Evolutionary conservation across 2,888 invertebrate genomes (phyloP).

Genomic region (Rosalia funebris): DNA sequence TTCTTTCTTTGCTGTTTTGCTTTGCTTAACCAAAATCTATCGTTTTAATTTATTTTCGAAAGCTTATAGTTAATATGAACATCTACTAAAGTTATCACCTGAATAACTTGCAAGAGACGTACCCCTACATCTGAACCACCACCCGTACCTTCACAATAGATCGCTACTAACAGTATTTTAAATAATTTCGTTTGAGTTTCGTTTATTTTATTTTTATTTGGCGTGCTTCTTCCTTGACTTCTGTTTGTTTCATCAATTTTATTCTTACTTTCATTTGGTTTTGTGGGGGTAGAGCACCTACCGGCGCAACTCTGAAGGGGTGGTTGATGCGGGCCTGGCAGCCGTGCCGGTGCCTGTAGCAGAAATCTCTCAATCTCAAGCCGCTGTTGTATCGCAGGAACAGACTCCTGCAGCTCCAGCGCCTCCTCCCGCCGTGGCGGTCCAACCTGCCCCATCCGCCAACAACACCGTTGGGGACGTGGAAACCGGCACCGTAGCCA

Average conservation of each 20-base stretch:
- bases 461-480: conserved; percentile 73
- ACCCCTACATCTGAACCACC: background rate
- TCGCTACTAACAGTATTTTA: background rate
- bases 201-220: background rate
- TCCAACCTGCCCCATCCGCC: conserved; percentile 58
- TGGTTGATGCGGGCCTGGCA: conserved; percentile 63
- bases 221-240: conserved; percentile 25
- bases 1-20: too few species aligned
- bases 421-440: conserved; percentile 74
- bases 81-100: too few species aligned
- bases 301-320: conserved; percentile 65
- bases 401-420: conserved; percentile 68
- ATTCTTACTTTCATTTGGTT: conserved; percentile 50
- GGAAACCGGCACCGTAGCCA: conserved; percentile 72
- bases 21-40: too few species aligned
- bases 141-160: background rate
- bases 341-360: conserved; percentile 63
- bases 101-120: too few species aligned
- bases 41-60: too few species aligned
- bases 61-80: too few species aligned
- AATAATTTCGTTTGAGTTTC: background rate
- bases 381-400: conserved; percentile 57
- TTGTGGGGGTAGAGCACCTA: conserved; percentile 63
- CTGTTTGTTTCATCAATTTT: conserved; percentile 44
- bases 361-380: conserved; percentile 62